Base-by-base conservation (phyloP, 2,113 vertebrate genomes). In the Passer domesticus region DNA sequence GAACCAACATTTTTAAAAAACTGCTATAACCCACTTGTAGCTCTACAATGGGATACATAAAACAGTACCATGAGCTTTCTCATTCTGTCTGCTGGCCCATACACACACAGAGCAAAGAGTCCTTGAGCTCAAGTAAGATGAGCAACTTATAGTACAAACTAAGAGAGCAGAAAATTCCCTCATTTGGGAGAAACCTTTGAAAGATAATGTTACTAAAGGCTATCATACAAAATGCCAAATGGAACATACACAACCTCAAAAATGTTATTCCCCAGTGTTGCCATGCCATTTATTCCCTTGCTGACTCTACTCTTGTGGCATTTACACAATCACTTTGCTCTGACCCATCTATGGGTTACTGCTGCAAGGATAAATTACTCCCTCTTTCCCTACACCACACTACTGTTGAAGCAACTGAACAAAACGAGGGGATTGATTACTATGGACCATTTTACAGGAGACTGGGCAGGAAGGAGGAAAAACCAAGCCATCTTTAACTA, bases 391-490 rank as follows among this genome's bases (percentile, higher is more conserved):
- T 23, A 52, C 9, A 33, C 4, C 19, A 69, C 18, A 30, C 13
- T 85, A 6, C 31, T 63, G 10, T 10, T 35, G 44, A 37, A 67
- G 13, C 17, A 72, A n/a, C 28, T 22, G 37, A 73, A 68, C 30
- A 44, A 64, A 58, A 64, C 1, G 3, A 41, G n/a, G 24, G 17
- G 88, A 79, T 7, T 49, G 31, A 72, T 27, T 31, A 56, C 12
- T 13, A 33, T 2, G 13, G 27, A 62, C 10, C 2, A 1, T 37
- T 89, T 83, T 44, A 58, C 15, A 59, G 44, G 43, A 87, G 22
- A 3, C 0, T 37, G 23, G 3, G 33, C 7, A 4, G 31, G 37
- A 77, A 77, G 43, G 8, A 55, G 13, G 2, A 60, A 14, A 78
- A 35, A 67, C 17, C 20, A 35, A 62, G 12, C 7, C 19, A 44